phyloP scores from a whole-genome alignment of 2,797 vertebrate genomes.

The Hoplostethus atlanticus region DNA sequence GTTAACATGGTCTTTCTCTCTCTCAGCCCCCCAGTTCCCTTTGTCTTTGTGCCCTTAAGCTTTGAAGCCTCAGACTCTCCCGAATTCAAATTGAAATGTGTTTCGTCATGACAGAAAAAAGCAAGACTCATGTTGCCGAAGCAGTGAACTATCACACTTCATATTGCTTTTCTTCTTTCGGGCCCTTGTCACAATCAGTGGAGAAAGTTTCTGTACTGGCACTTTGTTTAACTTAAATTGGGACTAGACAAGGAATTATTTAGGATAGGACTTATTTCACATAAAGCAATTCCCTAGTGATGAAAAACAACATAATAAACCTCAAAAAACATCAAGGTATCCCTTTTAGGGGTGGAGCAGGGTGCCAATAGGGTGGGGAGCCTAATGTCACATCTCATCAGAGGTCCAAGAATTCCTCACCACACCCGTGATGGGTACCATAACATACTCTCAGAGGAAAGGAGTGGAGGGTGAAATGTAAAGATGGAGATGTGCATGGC shows the following conservation, averaged over 20 bases:
- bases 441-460: background rate
- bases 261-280: background rate
- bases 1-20: slow-evolving; percentile 17
- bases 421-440: background rate
- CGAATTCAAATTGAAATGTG: background rate
- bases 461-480: background rate
- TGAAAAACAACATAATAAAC: too few species aligned
- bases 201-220: background rate
- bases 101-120: background rate
- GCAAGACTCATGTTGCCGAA: background rate
- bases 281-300: too few species aligned
- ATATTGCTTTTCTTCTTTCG: too few species aligned
- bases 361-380: too few species aligned
- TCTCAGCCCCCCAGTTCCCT: slow-evolving; percentile 16
- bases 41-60: slow-evolving; percentile 5
- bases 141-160: background rate
- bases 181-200: background rate
- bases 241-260: background rate
- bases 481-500: slow-evolving; percentile 7
- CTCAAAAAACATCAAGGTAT: too few species aligned
- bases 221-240: background rate
- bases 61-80: slow-evolving; percentile 1
- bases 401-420: background rate
- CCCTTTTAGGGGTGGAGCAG: too few species aligned
- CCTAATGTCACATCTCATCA: background rate